A percentile compares a stretch with the other conserved stretches of the same genome.
Conservation (phyloP, 2,797 vertebrate genomes). For the Poliocrania exsul region DNA sequence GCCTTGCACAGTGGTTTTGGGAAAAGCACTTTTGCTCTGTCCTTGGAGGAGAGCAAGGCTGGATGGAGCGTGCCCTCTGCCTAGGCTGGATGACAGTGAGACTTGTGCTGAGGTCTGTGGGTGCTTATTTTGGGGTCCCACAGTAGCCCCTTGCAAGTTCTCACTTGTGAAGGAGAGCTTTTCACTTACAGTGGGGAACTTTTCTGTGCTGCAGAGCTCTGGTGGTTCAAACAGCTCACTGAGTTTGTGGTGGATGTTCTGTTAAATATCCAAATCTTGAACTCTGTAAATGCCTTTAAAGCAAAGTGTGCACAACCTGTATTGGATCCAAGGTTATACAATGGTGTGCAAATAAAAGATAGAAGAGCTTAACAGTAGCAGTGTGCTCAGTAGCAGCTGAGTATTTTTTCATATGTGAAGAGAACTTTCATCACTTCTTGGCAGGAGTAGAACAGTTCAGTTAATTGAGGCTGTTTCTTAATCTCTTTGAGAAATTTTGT, state of each 20-base stretch:
- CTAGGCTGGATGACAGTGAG: not conserved
- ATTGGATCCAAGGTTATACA: not conserved
- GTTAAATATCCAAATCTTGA: not conserved
- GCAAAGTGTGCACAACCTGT: fast-evolving
- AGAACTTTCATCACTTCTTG: not conserved
- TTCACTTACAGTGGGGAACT: not conserved
- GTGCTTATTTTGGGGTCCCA: not conserved
- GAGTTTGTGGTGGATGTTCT: not conserved
- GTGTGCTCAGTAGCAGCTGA: not conserved
- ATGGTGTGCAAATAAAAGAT: not conserved
- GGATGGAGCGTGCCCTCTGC: not conserved
- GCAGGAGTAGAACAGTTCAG: not conserved
- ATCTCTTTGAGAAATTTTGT: not conserved
- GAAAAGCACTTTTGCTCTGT: not conserved
- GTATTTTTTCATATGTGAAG: not conserved
- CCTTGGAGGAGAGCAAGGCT: not conserved
- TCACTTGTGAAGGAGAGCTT: not conserved
- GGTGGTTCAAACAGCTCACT: not conserved
- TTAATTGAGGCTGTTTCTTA: not conserved
- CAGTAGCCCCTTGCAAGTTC: not conserved
- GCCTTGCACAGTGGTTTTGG: not conserved
- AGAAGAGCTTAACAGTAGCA: not conserved
- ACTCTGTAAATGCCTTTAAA: not conserved
- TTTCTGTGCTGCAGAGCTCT: not conserved
- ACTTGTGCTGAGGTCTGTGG: not conserved